A percentile compares a stretch with the other conserved stretches of the same genome.
Conservation (phyloP, 2,888 invertebrate genomes). For the Sminthurides aquaticus region DNA sequence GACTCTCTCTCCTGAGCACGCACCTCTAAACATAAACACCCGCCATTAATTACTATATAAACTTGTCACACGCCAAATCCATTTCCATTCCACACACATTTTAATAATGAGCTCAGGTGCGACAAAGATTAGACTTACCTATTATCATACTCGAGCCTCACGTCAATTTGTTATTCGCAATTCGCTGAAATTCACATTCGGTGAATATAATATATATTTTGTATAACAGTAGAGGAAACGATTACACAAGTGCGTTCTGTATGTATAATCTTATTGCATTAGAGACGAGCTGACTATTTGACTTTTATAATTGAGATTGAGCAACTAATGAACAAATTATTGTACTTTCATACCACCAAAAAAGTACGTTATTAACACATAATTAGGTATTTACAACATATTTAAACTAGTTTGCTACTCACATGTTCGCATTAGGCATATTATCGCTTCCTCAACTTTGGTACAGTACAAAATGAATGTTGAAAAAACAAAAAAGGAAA, state of each 20-base stretch:
- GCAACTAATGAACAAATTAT: constrained; percentile 27
- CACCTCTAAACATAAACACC: background rate
- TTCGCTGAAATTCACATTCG: background rate
- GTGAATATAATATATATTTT: background rate
- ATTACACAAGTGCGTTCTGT: background rate
- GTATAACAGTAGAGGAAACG: background rate
- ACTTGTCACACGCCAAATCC: no score
- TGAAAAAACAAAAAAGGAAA: background rate
- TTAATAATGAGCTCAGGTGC: background rate
- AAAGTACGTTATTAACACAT: background rate
- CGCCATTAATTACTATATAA: no score
- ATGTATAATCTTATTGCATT: background rate
- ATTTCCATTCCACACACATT: no score
- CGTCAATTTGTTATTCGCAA: background rate
- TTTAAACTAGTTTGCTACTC: background rate
- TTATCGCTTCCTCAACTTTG: background rate
- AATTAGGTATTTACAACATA: background rate
- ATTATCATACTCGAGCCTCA: background rate
- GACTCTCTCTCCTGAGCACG: background rate
- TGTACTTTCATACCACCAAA: constrained; percentile 7
- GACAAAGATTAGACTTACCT: background rate
- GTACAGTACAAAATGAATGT: background rate
- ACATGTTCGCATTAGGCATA: no score
- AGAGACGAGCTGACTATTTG: constrained; percentile 14
- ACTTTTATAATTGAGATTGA: constrained; percentile 28